Evolutionary conservation across 64 coral and sea anemone genomes (phyloP).

Genomic region (Actinia equina): DNA sequence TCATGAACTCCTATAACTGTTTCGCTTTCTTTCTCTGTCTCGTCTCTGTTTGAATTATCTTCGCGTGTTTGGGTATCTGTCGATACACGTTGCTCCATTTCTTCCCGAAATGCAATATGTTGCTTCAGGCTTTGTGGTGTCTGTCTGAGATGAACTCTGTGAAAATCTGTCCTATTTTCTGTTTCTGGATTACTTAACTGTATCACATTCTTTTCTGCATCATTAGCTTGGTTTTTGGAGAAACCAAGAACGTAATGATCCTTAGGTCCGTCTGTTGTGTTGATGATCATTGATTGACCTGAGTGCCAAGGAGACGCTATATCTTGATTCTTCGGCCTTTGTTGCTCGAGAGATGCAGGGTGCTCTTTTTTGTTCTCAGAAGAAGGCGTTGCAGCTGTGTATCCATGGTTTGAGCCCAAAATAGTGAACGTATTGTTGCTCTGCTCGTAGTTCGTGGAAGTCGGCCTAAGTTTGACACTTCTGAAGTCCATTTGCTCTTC

Average conservation of each 20-base stretch:
- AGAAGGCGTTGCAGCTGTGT: not conserved
- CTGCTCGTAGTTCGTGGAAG: not conserved
- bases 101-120: not conserved
- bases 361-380: not conserved
- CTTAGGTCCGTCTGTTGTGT: not conserved
- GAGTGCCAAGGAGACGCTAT: not conserved
- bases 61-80: not conserved
- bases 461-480: not conserved
- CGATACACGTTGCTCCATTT: not conserved
- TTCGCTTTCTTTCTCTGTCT: not conserved
- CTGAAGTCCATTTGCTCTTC: constrained; percentile 1
- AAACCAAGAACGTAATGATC: not conserved
- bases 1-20: not conserved
- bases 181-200: not conserved
- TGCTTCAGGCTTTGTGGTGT: not conserved
- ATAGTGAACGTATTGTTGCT: not conserved
- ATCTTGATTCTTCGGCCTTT: not conserved
- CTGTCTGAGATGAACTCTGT: not conserved
- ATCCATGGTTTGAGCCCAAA: not conserved
- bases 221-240: not conserved
- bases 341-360: not conserved
- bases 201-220: not conserved
- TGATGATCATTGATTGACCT: not conserved
- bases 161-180: not conserved
- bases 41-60: not conserved